These are phyloP conservation scores for Sula dactylatra DNA, from an alignment of 2,113 vertebrate species.

Conservation along the genomic window DNA sequence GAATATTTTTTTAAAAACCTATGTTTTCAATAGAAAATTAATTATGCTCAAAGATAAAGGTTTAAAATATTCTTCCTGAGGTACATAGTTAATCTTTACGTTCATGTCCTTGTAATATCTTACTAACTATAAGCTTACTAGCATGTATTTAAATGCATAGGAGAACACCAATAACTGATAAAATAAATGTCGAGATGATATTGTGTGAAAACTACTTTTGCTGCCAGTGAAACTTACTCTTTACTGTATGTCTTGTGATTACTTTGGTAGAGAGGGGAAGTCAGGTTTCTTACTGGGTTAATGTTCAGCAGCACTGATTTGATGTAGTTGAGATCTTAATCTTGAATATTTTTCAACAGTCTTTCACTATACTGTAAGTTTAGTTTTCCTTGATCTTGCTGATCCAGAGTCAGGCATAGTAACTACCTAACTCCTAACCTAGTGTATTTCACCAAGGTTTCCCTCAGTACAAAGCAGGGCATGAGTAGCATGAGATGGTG, in stretches of 20 bases:
- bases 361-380: background rate
- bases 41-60: too few relatives aligned
- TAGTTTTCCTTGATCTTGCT: background rate
- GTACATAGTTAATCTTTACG: background rate
- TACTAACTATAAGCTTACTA: too few relatives aligned
- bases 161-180: background rate
- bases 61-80: background rate
- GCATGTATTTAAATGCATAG: background rate
- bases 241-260: background rate
- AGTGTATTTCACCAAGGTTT: background rate
- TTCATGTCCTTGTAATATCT: too few relatives aligned
- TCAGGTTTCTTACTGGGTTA: background rate
- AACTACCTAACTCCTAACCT: background rate
- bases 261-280: background rate
- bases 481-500: background rate
- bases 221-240: background rate
- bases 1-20: too few relatives aligned
- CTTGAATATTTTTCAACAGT: background rate
- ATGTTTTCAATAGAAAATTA: background rate
- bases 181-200: background rate
- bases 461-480: background rate
- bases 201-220: background rate
- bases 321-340: background rate
- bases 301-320: background rate
- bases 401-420: background rate